phyloP scores from a whole-genome alignment of 2,888 invertebrate species.

The Apamea monoglypha region DNA sequence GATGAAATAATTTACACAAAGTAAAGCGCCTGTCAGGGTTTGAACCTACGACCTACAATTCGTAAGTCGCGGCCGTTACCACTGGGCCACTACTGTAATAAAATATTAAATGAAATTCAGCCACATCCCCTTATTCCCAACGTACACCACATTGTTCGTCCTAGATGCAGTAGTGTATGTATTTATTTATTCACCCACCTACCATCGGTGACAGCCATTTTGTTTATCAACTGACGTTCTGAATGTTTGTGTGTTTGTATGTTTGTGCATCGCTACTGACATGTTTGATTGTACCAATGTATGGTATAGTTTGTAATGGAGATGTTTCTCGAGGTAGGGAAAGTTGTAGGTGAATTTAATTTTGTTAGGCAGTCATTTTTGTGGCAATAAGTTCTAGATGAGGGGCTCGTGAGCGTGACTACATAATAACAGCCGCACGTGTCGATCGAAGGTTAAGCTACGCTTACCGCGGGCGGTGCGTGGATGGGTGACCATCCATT shows the following conservation, averaged over 20 bases:
- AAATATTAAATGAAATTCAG: not conserved
- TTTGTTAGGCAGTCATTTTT: not conserved
- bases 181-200: conserved; percentile 87
- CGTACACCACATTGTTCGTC: conserved; percentile 73
- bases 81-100: too few species aligned
- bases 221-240: conserved; percentile 79
- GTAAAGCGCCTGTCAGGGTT: too few species aligned
- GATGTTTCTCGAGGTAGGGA: not conserved
- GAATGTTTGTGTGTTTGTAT: conserved; percentile 68
- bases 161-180: conserved; percentile 81
- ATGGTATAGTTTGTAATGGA: conserved; percentile 25
- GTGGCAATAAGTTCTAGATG: not conserved
- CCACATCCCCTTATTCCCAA: conserved; percentile 70
- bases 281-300: conserved; percentile 73
- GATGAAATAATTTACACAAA: too few species aligned
- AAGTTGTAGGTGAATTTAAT: not conserved
- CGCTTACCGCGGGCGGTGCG: not conserved
- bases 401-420: too few species aligned
- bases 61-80: too few species aligned
- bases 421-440: not conserved
- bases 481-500: not conserved
- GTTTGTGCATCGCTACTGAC: conserved; percentile 65
- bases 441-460: not conserved
- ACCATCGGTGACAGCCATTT: conserved; percentile 86
- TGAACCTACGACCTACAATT: too few species aligned